Conservation (phyloP, 2,797 vertebrate genomes). For the Clarias platycephalus region DNA sequence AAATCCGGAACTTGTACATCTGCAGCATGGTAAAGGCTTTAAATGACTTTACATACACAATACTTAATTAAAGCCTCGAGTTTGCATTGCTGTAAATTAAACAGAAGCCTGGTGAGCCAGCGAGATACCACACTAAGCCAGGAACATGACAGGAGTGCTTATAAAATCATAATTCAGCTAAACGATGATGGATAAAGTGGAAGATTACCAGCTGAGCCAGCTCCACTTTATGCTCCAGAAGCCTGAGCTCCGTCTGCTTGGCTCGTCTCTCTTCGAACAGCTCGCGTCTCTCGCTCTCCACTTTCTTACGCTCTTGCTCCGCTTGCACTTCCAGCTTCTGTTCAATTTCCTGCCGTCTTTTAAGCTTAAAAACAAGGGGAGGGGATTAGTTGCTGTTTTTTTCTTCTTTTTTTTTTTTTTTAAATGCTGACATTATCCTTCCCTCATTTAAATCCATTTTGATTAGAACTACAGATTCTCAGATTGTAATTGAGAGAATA, state of each 20-base stretch:
- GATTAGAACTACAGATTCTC: background rate
- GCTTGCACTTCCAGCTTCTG: slow-evolving; percentile 98
- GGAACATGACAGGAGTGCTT: background rate
- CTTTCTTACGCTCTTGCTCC: slow-evolving; percentile 92
- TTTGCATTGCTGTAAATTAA: background rate
- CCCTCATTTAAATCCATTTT: background rate
- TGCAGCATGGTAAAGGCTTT: background rate
- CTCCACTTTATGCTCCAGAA: slow-evolving; percentile 97
- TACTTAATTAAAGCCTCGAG: background rate
- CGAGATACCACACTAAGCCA: background rate
- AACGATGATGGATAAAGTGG: background rate
- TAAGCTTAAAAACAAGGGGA: slow-evolving; percentile 79
- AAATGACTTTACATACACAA: background rate
- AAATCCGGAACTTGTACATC: background rate
- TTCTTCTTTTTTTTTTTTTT: too few relatives aligned
- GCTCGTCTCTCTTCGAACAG: slow-evolving; percentile 95
- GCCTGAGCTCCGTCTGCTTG: slow-evolving; percentile 94
- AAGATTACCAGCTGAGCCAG: slow-evolving; percentile 89
- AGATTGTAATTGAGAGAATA: background rate
- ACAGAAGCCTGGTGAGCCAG: background rate
- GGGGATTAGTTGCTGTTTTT: too few relatives aligned
- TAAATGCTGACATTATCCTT: background rate
- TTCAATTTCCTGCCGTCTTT: slow-evolving; percentile 93
- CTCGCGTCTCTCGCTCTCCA: slow-evolving; percentile 92
- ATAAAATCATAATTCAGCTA: background rate